A percentile compares a stretch with the other conserved stretches of the same genome.
phyloP scores from a whole-genome alignment of 2,888 invertebrate genomes.

The Incurvaria masculella region DNA sequence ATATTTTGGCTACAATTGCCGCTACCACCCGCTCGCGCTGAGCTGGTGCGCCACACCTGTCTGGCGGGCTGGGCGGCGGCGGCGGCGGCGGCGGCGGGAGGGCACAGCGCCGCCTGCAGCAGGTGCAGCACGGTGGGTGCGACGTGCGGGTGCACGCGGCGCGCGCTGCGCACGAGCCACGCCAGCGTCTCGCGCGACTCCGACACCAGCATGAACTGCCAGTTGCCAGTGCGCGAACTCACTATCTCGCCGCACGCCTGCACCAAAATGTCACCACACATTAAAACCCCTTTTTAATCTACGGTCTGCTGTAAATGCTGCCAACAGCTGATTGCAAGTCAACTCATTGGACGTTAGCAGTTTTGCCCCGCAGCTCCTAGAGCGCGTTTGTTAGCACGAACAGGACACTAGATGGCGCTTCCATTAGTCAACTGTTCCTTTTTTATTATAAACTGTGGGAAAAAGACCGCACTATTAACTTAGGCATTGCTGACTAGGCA shows the following conservation, averaged over 20 bases:
- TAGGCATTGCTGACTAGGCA: too few species aligned
- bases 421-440: too few species aligned
- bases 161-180: constrained; percentile 80
- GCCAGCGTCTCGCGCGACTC: constrained; percentile 72
- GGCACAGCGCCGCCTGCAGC: constrained; percentile 83
- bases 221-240: constrained; percentile 86
- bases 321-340: background rate
- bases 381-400: too few species aligned
- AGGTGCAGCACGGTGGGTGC: constrained; percentile 88
- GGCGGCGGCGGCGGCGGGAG: constrained; percentile 21
- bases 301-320: background rate
- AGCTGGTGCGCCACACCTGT: too few species aligned
- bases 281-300: too few species aligned
- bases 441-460: too few species aligned
- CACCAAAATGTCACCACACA: background rate
- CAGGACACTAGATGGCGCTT: too few species aligned
- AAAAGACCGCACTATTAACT: too few species aligned
- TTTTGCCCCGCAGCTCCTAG: too few species aligned
- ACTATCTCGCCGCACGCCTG: constrained; percentile 89
- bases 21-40: too few species aligned
- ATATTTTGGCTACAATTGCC: too few species aligned
- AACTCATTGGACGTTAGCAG: background rate
- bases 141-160: constrained; percentile 86
- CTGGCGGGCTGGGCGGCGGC: constrained; percentile 13
- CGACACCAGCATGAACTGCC: constrained; percentile 84